Percentiles rank a stretch among this genome's conserved stretches.
Evolutionary conservation across 2,113 vertebrate genomes (phyloP).

Genomic region (Pterocles burchelli): DNA sequence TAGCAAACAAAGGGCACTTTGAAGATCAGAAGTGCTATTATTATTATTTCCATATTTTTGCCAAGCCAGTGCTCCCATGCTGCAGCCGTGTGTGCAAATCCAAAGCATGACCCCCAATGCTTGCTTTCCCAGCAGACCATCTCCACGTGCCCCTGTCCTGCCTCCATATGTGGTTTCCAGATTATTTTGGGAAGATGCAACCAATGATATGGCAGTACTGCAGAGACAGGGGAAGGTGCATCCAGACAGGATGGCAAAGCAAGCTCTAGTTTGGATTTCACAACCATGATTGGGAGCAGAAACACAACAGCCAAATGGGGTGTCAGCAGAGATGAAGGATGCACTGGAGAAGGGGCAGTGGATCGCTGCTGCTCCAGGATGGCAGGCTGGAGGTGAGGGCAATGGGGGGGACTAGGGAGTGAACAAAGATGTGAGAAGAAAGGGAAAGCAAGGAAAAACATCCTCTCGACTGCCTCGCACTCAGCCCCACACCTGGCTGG

Average conservation of each 20-base stretch:
- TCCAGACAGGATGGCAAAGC: neutral
- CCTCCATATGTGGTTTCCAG: neutral
- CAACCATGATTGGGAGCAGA: neutral
- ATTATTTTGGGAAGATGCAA: neutral
- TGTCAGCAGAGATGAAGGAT: neutral
- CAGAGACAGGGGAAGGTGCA: neutral
- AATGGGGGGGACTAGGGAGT: neutral
- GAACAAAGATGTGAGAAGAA: neutral
- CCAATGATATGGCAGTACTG: rapidly evolving
- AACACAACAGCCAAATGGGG: neutral
- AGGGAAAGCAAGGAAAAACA: neutral
- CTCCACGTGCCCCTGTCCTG: neutral
- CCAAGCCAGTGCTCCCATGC: conserved; percentile 2
- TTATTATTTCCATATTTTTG: conserved; percentile 36
- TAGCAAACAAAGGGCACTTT: conserved; percentile 27
- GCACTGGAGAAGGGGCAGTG: neutral
- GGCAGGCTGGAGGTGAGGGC: neutral
- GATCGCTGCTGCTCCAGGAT: rapidly evolving
- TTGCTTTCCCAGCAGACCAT: neutral
- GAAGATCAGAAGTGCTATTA: conserved; percentile 48
- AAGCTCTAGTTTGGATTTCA: neutral
- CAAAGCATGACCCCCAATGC: neutral
- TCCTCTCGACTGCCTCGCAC: rapidly evolving
- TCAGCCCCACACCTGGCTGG: neutral
- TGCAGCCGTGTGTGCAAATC: conserved; percentile 17